phyloP scores from a whole-genome alignment of 2,113 vertebrate genomes.

The Microtus oregoni region DNA sequence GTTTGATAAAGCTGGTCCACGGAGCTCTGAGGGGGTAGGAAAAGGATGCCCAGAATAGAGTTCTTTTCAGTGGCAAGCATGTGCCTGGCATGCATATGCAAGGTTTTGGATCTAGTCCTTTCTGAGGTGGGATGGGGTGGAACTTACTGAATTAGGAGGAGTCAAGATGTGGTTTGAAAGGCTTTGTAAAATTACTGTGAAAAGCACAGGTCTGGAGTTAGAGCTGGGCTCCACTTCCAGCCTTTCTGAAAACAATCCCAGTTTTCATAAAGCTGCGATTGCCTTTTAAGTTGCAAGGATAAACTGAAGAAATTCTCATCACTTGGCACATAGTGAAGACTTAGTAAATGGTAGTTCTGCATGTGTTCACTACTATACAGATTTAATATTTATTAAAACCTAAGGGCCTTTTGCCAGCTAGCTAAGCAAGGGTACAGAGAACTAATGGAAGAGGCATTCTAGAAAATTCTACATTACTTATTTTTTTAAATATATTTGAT shows the following conservation, averaged over 20 bases:
- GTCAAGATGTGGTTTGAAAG: background rate
- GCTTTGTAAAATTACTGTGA: background rate
- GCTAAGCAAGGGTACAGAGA: background rate
- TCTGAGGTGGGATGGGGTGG: too few species aligned
- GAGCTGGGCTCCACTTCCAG: background rate
- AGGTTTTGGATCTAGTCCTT: background rate
- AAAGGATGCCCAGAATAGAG: background rate
- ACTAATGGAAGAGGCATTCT: slow-evolving; percentile 14
- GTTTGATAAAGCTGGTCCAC: background rate
- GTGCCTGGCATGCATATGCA: background rate
- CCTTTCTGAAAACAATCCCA: background rate
- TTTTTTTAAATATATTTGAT: background rate
- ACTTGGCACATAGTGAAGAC: background rate
- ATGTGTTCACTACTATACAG: background rate
- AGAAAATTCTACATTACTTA: background rate
- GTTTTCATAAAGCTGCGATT: background rate
- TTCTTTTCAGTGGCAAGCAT: background rate
- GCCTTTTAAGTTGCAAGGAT: background rate
- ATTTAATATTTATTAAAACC: slow-evolving; percentile 37
- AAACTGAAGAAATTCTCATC: slow-evolving; percentile 7
- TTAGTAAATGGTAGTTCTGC: background rate
- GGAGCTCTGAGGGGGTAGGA: background rate
- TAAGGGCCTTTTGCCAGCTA: background rate
- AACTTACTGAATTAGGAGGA: background rate
- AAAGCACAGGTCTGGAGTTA: background rate